Base-by-base conservation (phyloP, 2,888 invertebrate genomes). In the Ethmia dodecea region DNA sequence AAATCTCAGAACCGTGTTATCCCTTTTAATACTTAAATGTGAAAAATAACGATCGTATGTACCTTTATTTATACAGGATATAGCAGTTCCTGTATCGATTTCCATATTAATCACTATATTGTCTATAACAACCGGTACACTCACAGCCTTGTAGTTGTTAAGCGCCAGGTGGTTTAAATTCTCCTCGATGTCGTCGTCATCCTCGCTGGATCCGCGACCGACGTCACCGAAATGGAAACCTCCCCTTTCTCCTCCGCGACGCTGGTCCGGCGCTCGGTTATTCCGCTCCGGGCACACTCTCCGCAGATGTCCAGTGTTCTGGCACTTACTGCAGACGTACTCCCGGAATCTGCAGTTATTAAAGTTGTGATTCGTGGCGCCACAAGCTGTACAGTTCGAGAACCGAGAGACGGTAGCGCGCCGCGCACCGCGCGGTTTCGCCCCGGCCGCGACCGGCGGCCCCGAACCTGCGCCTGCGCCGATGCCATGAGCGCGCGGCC, bases 51-150 rank as follows among this genome's bases (percentile, higher is more conserved):
- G 35, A 5, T 37, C 1, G 25, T 54, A 54, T 3, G 42, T 49
- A 1, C n/a, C 3, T n/a, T 28, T 31, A 39, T 43, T 52, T 4
- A 52, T 45, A 25, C 53, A 54, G 0, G 55, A 53, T n/a, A 55
- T 29, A 1, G 47, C 45, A 0, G 47, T 36, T 0, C 53, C 52
- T 0, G 52, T 58, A 28, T 58, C 55, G 0, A 50, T 22, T 31
- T 53, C 50, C 54, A 58, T 55, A 4, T 8, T 1, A 10, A 53
- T 34, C 0, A 20, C 5, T 1, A n/a, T 28, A 9, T 31, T 35
- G 4, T 53, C 42, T 2, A 53, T 35, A 4, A 1, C 13, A 0
- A 53, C 4, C 11, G 32, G 4, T 13, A 49, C 2, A 30, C 51
- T 45, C 10, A 51, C 49, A 39, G 49, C 28, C 29, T 35, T 34